These are phyloP conservation scores for Drosophila paulistorum DNA, from an alignment of 1,140 invertebrate genomes.

Conservation along the genomic window DNA sequence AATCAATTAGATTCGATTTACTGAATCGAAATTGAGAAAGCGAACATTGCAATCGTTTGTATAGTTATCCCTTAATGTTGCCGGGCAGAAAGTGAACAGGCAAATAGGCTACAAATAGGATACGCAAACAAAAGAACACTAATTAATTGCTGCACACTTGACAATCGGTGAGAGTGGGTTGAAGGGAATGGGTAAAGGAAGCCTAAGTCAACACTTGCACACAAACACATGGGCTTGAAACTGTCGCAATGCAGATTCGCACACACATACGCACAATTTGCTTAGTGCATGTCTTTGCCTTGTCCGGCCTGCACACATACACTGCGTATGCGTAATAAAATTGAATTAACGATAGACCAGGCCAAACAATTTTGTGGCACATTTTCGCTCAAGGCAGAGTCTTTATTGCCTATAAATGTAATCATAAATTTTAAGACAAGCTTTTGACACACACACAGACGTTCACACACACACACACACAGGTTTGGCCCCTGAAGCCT, in stretches of 20 bases:
- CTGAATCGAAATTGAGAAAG: conserved; percentile 2
- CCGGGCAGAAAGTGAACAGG: neutral
- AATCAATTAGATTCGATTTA: conserved; percentile 1
- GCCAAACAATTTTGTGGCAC: conserved; percentile 44
- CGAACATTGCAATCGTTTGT: neutral
- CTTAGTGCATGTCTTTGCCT: conserved; percentile 50
- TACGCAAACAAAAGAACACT: conserved; percentile 23
- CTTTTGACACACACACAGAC: conserved; percentile 36
- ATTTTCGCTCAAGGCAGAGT: conserved; percentile 41
- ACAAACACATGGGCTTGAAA: conserved; percentile 40
- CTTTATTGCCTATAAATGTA: conserved; percentile 65
- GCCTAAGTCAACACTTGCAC: conserved; percentile 22
- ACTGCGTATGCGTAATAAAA: conserved; percentile 74
- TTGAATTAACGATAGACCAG: conserved; percentile 62
- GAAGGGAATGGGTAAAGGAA: neutral
- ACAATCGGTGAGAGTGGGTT: neutral
- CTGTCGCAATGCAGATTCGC: conserved; percentile 66
- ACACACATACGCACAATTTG: conserved; percentile 32
- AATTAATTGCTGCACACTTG: conserved; percentile 13
- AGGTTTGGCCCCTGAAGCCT: conserved; percentile 23
- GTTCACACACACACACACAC: neutral
- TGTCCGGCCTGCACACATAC: conserved; percentile 22
- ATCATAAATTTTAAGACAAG: conserved; percentile 58
- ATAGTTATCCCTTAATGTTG: neutral
- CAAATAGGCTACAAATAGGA: conserved; percentile 13